Base-by-base conservation (phyloP, 2,888 invertebrate species). In the Chrysolina haemoptera region DNA sequence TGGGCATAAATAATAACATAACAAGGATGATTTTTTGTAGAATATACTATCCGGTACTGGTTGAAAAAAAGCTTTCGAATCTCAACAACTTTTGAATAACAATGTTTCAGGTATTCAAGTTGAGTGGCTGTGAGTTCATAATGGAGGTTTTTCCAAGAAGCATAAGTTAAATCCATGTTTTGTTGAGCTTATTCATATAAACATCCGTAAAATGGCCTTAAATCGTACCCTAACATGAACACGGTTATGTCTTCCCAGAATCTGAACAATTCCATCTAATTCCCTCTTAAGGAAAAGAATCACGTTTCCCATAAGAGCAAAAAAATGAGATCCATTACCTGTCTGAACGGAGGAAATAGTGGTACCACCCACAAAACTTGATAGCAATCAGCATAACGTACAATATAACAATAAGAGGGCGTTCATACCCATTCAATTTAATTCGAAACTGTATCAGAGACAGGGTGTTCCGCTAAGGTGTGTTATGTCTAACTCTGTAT, bases 311-410 rank as follows among this genome's bases (percentile, higher is more conserved):
- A 48, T 65, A 65, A 59, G 59, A 59, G 59, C 59, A 27, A 59
- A 63, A 59, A 63, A 65, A 65, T 65, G 22, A 48, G 65, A 65
- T 50, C 50, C 27, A 66, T 66, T 66, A 66, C 50, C 41, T 50
- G n/a, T 50, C 50, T 50, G 50, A 66, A 48, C 50, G 16, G 11
- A 48, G 50, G 27, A 50, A 48, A 59, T 35, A 35, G 59, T 6
- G n/a, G 59, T 27, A 59, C 59, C 59, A 59, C 59, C 59, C 35
- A 59, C 59, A 22, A 59, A 59, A 59, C 59, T n/a, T 14, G 59
- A 59, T 59, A 59, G 59, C 59, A 59, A 59, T 59, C 59, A 14
- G 27, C 59, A 59, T 27, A 59, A 27, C 59, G 35, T 59, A 27
- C 59, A 9, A 59, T 59, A 35, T 35, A 59, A 59, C 59, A 59